Base-by-base conservation (phyloP, 2,113 vertebrate species). In the Amphiprion percula region DNA sequence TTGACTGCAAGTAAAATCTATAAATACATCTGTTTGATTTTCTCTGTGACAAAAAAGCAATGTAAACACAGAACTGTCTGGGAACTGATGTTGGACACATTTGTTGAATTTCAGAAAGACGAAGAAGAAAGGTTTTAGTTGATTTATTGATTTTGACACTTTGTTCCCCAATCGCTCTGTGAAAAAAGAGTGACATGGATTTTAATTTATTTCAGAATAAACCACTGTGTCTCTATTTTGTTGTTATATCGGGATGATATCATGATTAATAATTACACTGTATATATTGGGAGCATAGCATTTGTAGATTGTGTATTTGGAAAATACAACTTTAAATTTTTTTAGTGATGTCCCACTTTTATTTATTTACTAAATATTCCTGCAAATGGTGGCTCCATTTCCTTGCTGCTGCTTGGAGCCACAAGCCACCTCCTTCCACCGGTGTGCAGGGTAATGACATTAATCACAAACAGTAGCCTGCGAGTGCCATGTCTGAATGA, bases 401-500 rank as follows among this genome's bases (percentile, higher is more conserved):
- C 8, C 0, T 11, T 28, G 63, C n/a, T 33, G 46, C 61, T 63
- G 68, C n/a, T 55, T 56, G 15, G 7, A 47, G 41, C 30, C 58
- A 26, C 26, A 14, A 39, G 19, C 39, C 64, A 6, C 64, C 26
- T 78, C 60, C 59, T 53, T 69, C 55, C 72, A 67, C 19, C 62
- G 24, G n/a, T 24, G 74, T 8, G 10, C 44, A 44, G 28, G 23
- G 17, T 82, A 71, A 84, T 64, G 72, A 47, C 79, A 85, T 92
- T 87, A 68, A 92, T 90, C 88, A 87, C 83, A 77, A 86, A 79
- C 76, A 82, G 71, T 79, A 71, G 65, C 56, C 47, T 75, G 55
- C 2, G 0, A 58, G 63, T 44, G 41, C 49, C 10, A n/a, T 28
- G 6, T 87, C 60, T 79, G 73, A 88, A 78, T 11, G 67, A 61